Conservation (phyloP, 1,140 invertebrate genomes). For the Drosophila ironensis region DNA sequence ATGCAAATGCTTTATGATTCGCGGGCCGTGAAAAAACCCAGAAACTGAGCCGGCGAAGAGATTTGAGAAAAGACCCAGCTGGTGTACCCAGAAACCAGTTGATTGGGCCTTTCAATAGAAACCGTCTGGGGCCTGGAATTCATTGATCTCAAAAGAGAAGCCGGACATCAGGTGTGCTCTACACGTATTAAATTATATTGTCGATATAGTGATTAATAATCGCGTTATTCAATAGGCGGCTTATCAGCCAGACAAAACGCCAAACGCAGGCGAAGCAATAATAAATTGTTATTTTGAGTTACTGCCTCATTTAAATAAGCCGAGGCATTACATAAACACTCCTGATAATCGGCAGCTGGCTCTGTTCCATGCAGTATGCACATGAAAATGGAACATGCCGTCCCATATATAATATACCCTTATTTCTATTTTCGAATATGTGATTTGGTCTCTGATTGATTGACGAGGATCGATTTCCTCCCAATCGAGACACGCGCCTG, state of each 20-base stretch:
- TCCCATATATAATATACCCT: constrained; percentile 23
- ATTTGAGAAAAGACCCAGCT: constrained; percentile 8
- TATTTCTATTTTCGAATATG: background rate
- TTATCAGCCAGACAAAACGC: constrained; percentile 62
- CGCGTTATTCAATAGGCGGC: constrained; percentile 45
- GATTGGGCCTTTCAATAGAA: constrained; percentile 7
- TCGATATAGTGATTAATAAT: constrained; percentile 58
- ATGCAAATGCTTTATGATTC: constrained; percentile 72
- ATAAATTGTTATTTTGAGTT: constrained; percentile 49
- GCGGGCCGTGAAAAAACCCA: constrained; percentile 31
- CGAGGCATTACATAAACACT: constrained; percentile 19
- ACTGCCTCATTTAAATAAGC: constrained; percentile 55
- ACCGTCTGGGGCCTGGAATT: background rate
- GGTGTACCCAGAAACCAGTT: constrained; percentile 23
- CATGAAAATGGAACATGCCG: constrained; percentile 4
- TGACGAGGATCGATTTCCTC: constrained; percentile 4
- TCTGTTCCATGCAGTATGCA: constrained; percentile 14
- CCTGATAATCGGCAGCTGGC: constrained; percentile 56
- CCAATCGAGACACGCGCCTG: constrained; percentile 2
- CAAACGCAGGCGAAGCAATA: constrained; percentile 8
- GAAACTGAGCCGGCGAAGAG: background rate
- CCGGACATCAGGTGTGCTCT: constrained; percentile 13
- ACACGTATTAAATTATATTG: constrained; percentile 23
- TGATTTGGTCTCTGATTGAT: constrained; percentile 19
- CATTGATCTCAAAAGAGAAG: constrained; percentile 16